A percentile compares a stretch with the other conserved stretches of the same genome.
phyloP scores from a whole-genome alignment of 2,113 vertebrate genomes.

The Cisticola juncidis region DNA sequence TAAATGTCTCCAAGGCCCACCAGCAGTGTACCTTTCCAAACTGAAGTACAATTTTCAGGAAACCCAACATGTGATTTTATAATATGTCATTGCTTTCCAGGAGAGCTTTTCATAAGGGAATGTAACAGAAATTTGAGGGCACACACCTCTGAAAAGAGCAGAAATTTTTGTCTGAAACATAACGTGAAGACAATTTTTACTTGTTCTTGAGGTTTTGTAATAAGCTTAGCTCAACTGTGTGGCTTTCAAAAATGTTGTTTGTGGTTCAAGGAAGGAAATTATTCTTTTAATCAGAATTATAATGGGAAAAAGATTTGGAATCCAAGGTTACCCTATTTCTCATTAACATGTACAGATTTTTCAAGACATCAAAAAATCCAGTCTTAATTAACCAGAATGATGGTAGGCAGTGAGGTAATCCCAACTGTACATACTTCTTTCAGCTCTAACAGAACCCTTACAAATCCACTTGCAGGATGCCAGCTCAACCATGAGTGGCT shows the following conservation, averaged over 20 bases:
- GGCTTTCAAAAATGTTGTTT: neutral
- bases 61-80: neutral
- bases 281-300: neutral
- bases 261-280: neutral
- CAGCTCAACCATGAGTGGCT: neutral
- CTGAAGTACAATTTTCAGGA: neutral
- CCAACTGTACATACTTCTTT: neutral
- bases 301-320: neutral
- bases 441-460: neutral
- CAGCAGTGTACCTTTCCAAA: neutral
- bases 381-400: neutral
- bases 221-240: neutral
- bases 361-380: neutral
- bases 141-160: neutral
- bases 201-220: neutral
- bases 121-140: neutral
- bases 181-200: neutral
- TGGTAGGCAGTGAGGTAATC: neutral
- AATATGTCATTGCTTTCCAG: neutral
- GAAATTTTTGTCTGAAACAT: neutral
- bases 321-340: neutral
- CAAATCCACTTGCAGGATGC: neutral
- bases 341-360: neutral
- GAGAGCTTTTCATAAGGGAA: neutral
- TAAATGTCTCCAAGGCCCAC: neutral